Evolutionary conservation across 2,888 invertebrate genomes (phyloP), one percentile per base, ranked within the genome.

Genomic region (Ptilodon capucinus): DNA sequence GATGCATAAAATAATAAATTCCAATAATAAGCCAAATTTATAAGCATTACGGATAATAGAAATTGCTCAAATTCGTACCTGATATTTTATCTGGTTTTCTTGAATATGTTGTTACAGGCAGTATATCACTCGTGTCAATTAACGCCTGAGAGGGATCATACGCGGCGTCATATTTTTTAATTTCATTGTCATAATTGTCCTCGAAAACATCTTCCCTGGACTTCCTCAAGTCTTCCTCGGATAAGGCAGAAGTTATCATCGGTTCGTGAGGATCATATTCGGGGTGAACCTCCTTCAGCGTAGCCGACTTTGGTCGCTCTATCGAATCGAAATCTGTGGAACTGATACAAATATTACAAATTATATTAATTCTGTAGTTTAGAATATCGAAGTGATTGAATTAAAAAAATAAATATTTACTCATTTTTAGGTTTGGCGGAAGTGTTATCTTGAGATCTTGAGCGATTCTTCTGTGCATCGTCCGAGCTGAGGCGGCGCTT

Each of bases 241-340:
- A 90, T 55, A 89, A 84, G 4, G 91, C 91, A 0, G 91, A 91
- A 1, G 91, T 91, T 55, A 91, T 89, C 91, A 91, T 91, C 9
- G 90, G 89, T 62, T 90, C 91, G 58, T 91, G 91, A 0, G 91
- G 91, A 58, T 91, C 91, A 51, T 91, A 91, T 54, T 88, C 91
- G 0, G 91, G 91, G 47, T 91, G 91, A 8, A 73, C 66, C 51
- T 91, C 91, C 53, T 90, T 91, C 57, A 82, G 66, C 81, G 84
- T 86, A 0, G 90, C 91, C 0, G 91, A 91, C 60, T 91, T 91
- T 2, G 91, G 91, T 54, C 91, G 77, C 56, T 91, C 91, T 48
- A 88, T 54, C 36, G 87, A 85, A 63, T 91, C 91, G 2, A 89
- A 88, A 76, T 90, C 90, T 68, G 86, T 87, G 40, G 88, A 88